Evolutionary conservation across 2,888 invertebrate genomes (phyloP).

Genomic region (Lasioglossum figueresi): DNA sequence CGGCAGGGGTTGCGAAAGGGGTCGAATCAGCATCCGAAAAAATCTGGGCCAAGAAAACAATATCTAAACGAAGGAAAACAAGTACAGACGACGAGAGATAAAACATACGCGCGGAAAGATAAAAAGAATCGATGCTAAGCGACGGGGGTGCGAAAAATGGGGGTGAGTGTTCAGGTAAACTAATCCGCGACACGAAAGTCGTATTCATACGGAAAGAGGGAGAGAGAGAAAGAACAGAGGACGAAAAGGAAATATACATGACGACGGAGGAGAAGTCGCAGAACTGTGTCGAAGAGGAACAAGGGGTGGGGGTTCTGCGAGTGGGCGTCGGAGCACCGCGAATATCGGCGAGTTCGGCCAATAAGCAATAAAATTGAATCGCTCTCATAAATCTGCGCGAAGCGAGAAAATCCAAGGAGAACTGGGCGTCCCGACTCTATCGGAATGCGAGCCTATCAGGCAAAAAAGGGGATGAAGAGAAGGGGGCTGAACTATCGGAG

Average conservation of each 20-base stretch:
- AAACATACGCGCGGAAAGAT: neutral
- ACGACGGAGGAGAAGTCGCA: neutral
- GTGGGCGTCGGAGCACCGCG: constrained; percentile 38
- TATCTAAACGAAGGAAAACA: neutral
- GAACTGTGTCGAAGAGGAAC: constrained; percentile 21
- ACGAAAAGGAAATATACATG: neutral
- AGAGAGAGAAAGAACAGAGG: neutral
- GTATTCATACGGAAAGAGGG: neutral
- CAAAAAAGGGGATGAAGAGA: constrained; percentile 10
- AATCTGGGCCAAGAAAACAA: constrained; percentile 2
- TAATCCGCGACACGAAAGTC: neutral
- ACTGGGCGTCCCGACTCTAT: constrained; percentile 21
- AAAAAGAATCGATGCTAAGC: neutral
- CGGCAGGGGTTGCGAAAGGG: neutral
- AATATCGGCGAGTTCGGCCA: constrained; percentile 62
- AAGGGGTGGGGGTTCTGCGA: neutral
- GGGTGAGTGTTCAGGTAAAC: neutral
- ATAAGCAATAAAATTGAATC: constrained; percentile 75
- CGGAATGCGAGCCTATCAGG: constrained; percentile 41
- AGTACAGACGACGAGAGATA: neutral
- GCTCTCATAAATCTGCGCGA: constrained; percentile 68
- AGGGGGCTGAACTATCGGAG: constrained; percentile 3
- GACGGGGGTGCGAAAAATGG: neutral
- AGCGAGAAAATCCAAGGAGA: constrained; percentile 57
- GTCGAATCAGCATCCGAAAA: neutral